Base-by-base conservation (phyloP, 2,888 invertebrate genomes). In the Folsomia manolachei region DNA sequence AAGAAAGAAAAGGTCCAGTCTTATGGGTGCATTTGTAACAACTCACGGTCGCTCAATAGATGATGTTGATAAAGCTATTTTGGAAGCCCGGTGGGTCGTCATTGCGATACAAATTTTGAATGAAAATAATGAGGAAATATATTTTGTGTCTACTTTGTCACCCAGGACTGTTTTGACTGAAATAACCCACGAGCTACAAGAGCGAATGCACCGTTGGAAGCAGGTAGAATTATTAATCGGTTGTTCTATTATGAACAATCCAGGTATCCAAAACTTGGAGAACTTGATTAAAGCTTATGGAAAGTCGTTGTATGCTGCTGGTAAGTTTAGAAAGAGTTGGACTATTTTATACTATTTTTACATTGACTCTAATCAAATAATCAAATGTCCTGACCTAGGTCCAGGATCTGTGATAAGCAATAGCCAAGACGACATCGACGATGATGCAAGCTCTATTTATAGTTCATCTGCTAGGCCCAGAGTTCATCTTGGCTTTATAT, bases 11-110 rank as follows among this genome's bases (percentile, higher is more conserved):
- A 89, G 97, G 62, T 91, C 94, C 1, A 96, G 95, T 83, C 87
- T 98, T 66, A 92, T 98, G 21, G 97, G 96, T 63, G 96, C 97
- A 53, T 94, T 98, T 84, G 94, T 97, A 53, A 94, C 97, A 14
- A 97, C 97, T 0, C 97, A 98, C 84, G 95, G 96, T 65, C 94
- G 94, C 83, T 94, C 95, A 18, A 95, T 97, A 77, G 97, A 98
- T 84, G 96, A 97, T 83, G 95, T 98, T 0, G 98, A 98, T 84
- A 88, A 94, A 69, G 94, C 94, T 76, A 98, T 98, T 78, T 92
- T 97, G 0, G 93, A 95, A 83, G 96, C 97, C 1, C 90, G 87
- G 88, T 87, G 82, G 71, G 27, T 39, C n/a, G 23, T 61, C 60
- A 24, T 68, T n/a, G n/a, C n/a, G n/a, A n/a, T n/a, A n/a, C n/a